Percentiles rank a stretch among this genome's conserved stretches.
phyloP scores from a whole-genome alignment of 2,888 invertebrate genomes.

The Spisula subtruncata region DNA sequence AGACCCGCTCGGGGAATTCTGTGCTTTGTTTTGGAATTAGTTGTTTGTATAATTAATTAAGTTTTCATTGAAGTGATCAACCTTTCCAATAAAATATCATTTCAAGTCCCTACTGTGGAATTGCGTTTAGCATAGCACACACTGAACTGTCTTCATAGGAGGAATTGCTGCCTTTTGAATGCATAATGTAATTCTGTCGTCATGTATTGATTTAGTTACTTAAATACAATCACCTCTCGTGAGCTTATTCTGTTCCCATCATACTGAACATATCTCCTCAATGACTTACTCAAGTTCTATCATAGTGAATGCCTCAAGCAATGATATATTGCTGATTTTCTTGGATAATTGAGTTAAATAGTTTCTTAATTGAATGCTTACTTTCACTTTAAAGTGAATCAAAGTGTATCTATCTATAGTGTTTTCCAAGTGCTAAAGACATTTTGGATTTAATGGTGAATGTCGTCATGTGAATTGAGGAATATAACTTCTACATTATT shows the following conservation, averaged over 20 bases:
- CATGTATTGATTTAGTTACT: neutral
- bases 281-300: neutral
- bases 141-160: neutral
- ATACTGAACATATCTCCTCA: neutral
- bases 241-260: neutral
- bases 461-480: neutral
- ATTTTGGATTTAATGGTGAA: neutral
- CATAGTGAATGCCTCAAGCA: neutral
- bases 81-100: neutral
- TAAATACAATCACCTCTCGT: neutral
- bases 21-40: neutral
- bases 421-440: too few species aligned
- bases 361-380: too few species aligned
- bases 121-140: neutral
- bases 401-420: too few species aligned
- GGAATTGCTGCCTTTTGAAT: neutral
- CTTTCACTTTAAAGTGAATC: too few species aligned
- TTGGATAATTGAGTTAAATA: too few species aligned
- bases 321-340: neutral
- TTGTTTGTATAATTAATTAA: conserved; percentile 2
- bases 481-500: neutral
- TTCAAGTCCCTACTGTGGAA: neutral
- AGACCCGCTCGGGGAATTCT: neutral
- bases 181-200: conserved; percentile 8
- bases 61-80: neutral